Evolutionary conservation across 2,113 vertebrate genomes (phyloP), one percentile per base, ranked within the genome.

Genomic region (Ceuthmochares aereus): DNA sequence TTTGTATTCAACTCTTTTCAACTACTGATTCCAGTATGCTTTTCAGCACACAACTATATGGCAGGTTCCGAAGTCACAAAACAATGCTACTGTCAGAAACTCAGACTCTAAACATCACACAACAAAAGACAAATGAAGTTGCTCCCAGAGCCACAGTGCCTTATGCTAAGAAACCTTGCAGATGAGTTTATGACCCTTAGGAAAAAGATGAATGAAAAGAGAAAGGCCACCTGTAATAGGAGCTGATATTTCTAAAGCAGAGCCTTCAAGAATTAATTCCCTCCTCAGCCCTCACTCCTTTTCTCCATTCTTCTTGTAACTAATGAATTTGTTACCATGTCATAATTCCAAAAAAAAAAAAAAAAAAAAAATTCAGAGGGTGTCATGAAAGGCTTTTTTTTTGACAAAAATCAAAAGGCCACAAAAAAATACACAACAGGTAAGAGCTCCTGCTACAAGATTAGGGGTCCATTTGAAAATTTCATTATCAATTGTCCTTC

Each of bases 401-500:
- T 64, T 68, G 17, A 80, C 52, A 22, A 84, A 96, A 87, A 45
- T 13, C 1, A 52, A 82, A 84, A 82, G 64, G 14, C 6, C n/a
- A 42, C 56, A 87, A 49, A 20, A 94, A 91, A 90, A 91, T 5
- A 64, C 15, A 49, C 17, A 93, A 64, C 0, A 8, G 17, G 5
- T 19, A 70, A 73, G 7, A 77, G 17, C 56, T 64, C 13, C 27
- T 14, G 27, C 15, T 25, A 36, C 49, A 92, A 91, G 55, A 58
- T 74, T 92, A 72, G 58, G 89, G 32, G 84, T 90, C 66, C n/a
- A 18, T 79, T 91, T 89, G 32, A 81, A 93, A 85, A 76, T 49
- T 54, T 82, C 70, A 22, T 87, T 91, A 80, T 60, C 73, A 79
- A 49, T 63, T 68, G 66, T 94, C 59, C 84, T 95, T 91, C 92